Base-by-base conservation (phyloP, 2,797 vertebrate species). In the Siniperca scherzeri region DNA sequence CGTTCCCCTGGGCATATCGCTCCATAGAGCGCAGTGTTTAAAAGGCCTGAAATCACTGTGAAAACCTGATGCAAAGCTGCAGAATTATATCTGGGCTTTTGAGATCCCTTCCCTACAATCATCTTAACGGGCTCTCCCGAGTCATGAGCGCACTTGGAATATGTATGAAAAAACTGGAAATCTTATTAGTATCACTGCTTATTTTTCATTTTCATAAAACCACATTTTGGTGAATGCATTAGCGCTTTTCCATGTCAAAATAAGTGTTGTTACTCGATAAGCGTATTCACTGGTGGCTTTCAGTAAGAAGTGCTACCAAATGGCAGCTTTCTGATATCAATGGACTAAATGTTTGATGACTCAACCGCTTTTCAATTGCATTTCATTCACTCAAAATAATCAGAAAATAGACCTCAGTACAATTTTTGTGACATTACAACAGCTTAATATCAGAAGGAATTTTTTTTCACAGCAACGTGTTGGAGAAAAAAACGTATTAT, bases 41-140 rank as follows among this genome's bases (percentile, higher is more conserved):
- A 90, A 36, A 88, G 72, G 84, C 76, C 74, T 86, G 70, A 78
- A 89, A 91, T 91, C 78, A 82, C 80, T 50, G 70, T 70, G 46
- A 80, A 89, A 70, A 82, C 79, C 65, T 70, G 48, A 88, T 62
- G 72, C 81, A 88, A 77, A 87, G 82, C 83, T 83, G 82, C 75
- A 74, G 73, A 85, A 80, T 88, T 88, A 85, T 86, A 80, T 85
- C 71, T 60, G 72, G 68, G 56, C 82, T 83, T 89, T 59, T 74
- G 86, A 78, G 86, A 85, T 89, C 74, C 50, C 59, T 77, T 86
- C 62, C 70, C 67, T 44, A 67, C 68, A 78, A 83, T 89, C 68
- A 76, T 86, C 74, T 85, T 83, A 90, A 84, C 55, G 2, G 60
- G 74, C 42, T 85, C 71, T 78, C 82, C 44, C 0, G 73, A 81